These are phyloP conservation scores for Drosophila nigromelanica DNA, from an alignment of 1,140 invertebrate species.

Conservation along the genomic window DNA sequence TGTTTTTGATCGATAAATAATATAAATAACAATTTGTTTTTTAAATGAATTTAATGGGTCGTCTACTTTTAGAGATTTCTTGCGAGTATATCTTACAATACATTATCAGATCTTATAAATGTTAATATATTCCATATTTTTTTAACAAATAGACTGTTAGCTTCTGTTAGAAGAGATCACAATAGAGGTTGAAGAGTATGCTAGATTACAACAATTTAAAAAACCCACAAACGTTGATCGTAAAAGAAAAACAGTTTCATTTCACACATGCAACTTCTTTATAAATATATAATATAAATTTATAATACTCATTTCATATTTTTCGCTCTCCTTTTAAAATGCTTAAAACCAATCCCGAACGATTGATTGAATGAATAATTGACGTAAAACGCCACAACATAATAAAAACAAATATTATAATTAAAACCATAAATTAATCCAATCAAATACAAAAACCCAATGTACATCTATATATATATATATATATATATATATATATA, in stretches of 20 bases:
- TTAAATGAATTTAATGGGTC: too few species aligned
- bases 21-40: too few species aligned
- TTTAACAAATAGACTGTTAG: too few species aligned
- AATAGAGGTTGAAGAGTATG: slow-evolving; percentile 21
- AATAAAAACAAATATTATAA: slow-evolving; percentile 21
- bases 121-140: too few species aligned
- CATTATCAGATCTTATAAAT: too few species aligned
- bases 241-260: slow-evolving; percentile 16
- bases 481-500: slow-evolving; percentile 19
- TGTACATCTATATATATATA: slow-evolving; percentile 8
- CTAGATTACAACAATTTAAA: background rate
- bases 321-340: slow-evolving; percentile 64
- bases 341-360: slow-evolving; percentile 61
- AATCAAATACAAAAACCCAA: slow-evolving; percentile 21
- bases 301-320: slow-evolving; percentile 72
- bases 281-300: slow-evolving; percentile 46
- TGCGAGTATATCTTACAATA: too few species aligned
- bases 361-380: slow-evolving; percentile 63
- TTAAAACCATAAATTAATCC: slow-evolving; percentile 26
- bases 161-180: background rate
- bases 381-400: slow-evolving; percentile 38
- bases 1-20: too few species aligned
- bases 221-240: background rate
- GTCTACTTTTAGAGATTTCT: too few species aligned
- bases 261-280: slow-evolving; percentile 22